A percentile compares a stretch with the other conserved stretches of the same genome.
These are phyloP conservation scores for Drosophila fuyamai DNA, from an alignment of 1,140 invertebrate species.

Conservation along the genomic window DNA sequence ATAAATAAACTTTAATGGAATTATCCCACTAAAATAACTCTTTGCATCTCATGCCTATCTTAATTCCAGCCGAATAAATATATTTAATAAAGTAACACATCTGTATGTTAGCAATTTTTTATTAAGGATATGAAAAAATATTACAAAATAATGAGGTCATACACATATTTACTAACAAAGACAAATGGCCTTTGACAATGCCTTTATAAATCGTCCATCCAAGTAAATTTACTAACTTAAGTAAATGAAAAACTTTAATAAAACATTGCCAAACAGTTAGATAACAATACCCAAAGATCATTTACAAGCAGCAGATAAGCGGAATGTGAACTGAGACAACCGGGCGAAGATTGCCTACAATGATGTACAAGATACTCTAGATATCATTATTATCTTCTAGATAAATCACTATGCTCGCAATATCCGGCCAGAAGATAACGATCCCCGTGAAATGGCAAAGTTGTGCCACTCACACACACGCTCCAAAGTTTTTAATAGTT, in stretches of 20 bases:
- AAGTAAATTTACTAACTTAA: constrained; percentile 3
- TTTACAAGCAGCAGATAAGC: constrained; percentile 38
- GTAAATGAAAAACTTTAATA: constrained; percentile 10
- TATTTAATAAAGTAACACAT: background rate
- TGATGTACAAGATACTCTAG: constrained; percentile 19
- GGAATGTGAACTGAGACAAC: constrained; percentile 20
- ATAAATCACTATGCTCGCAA: constrained; percentile 51
- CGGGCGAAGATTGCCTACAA: constrained; percentile 13
- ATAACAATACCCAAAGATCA: constrained; percentile 36
- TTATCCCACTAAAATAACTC: too few species aligned
- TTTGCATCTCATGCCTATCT: background rate
- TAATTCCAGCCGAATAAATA: constrained; percentile 3
- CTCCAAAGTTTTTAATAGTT: constrained; percentile 35
- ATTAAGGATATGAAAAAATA: background rate
- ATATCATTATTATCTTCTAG: constrained; percentile 46
- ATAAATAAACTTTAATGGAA: too few species aligned
- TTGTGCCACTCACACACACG: constrained; percentile 6
- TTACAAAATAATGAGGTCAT: constrained; percentile 4
- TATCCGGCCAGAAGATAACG: constrained; percentile 48
- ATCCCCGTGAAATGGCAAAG: constrained; percentile 42
- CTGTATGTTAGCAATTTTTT: background rate
- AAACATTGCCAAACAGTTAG: constrained; percentile 16
- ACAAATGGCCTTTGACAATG: constrained; percentile 6
- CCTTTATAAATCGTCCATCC: constrained; percentile 8
- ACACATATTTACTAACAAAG: constrained; percentile 3